Conservation (phyloP, 2,797 vertebrate species). For the Pogonophryne albipinna region DNA sequence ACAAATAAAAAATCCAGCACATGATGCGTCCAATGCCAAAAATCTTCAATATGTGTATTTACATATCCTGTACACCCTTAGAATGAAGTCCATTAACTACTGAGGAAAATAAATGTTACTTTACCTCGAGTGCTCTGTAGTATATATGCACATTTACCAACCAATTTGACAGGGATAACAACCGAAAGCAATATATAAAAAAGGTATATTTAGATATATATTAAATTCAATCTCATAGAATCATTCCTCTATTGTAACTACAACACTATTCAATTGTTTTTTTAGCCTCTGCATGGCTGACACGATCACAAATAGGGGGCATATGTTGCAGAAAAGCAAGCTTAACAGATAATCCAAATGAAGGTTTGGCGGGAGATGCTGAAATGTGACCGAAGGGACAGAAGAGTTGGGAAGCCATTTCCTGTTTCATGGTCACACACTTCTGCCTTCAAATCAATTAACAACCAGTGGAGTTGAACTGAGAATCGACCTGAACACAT, state of each 20-base stretch:
- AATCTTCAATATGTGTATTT: constrained; percentile 63
- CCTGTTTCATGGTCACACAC: background rate
- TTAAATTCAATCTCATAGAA: constrained; percentile 53
- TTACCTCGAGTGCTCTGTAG: background rate
- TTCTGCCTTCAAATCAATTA: constrained; percentile 13
- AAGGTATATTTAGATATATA: constrained; percentile 50
- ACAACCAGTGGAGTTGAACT: background rate
- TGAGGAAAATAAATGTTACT: constrained; percentile 6
- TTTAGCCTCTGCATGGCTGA: background rate
- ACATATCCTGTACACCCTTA: constrained; percentile 67
- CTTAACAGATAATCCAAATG: constrained; percentile 5
- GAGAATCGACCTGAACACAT: background rate
- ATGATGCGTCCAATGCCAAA: constrained; percentile 11
- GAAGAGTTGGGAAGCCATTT: background rate
- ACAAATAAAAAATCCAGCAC: constrained; percentile 25
- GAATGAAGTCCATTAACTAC: constrained; percentile 26
- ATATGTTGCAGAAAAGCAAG: constrained; percentile 24
- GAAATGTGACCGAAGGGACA: background rate
- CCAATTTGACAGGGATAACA: constrained; percentile 38
- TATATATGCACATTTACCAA: constrained; percentile 12
- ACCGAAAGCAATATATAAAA: constrained; percentile 40
- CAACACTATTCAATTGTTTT: constrained; percentile 33
- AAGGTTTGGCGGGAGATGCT: background rate
- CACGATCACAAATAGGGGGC: constrained; percentile 26
- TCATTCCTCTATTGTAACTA: constrained; percentile 50